Conservation (phyloP, 2,888 invertebrate species). For the Elegia similella region DNA sequence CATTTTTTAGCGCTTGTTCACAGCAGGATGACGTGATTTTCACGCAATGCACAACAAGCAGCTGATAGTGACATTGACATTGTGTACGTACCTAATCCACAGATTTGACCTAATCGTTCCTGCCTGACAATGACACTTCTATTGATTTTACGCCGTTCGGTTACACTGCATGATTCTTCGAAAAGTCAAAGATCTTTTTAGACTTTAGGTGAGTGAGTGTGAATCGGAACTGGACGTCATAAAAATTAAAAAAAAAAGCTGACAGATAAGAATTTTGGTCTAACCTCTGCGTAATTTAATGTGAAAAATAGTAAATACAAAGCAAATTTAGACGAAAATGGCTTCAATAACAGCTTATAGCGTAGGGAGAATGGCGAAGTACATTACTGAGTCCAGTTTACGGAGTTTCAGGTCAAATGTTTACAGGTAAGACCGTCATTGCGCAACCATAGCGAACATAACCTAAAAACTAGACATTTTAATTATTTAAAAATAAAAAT, state of each 20-base stretch:
- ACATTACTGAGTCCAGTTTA: constrained; percentile 70
- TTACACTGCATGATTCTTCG: background rate
- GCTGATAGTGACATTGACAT: constrained; percentile 23
- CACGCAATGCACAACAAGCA: background rate
- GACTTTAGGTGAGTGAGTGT: background rate
- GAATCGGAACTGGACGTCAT: background rate
- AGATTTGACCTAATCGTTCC: no score
- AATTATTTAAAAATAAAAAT: background rate
- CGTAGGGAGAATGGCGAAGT: constrained; percentile 70
- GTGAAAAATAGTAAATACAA: constrained; percentile 31
- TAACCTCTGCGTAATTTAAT: constrained; percentile 49
- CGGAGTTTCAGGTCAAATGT: constrained; percentile 61
- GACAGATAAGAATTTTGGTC: constrained; percentile 40
- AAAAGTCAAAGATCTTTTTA: no score
- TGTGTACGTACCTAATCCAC: no score
- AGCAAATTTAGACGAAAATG: constrained; percentile 50
- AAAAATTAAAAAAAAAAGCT: constrained; percentile 20
- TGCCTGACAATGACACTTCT: background rate
- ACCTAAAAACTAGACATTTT: constrained; percentile 34
- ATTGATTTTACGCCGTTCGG: background rate
- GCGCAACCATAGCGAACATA: constrained; percentile 61
- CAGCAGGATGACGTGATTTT: background rate
- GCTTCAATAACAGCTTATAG: constrained; percentile 76
- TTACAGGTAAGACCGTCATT: constrained; percentile 68
- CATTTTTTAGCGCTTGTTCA: constrained; percentile 22